A percentile compares a stretch with the other conserved stretches of the same genome.
These are phyloP conservation scores for Beaufortia kweichowensis DNA, from an alignment of 2,113 vertebrate genomes.

Conservation along the genomic window DNA sequence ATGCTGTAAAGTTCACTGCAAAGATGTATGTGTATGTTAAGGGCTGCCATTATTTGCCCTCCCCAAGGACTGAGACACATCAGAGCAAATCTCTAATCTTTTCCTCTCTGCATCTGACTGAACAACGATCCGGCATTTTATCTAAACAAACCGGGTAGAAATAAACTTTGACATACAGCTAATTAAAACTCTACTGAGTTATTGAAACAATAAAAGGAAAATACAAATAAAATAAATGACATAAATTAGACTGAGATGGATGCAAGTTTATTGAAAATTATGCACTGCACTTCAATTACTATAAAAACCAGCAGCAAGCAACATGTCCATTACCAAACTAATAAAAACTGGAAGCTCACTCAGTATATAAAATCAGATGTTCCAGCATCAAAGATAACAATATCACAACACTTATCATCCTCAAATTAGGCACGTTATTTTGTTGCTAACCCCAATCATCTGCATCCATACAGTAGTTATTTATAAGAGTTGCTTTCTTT, in stretches of 20 bases:
- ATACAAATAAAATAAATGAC: background rate
- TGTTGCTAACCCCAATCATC: background rate
- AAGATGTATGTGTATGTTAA: no score
- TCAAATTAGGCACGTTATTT: background rate
- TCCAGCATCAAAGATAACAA: constrained; percentile 36
- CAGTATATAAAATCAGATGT: constrained; percentile 54
- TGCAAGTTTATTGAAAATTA: constrained; percentile 1
- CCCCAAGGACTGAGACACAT: no score
- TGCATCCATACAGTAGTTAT: no score
- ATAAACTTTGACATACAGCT: no score
- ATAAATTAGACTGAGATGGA: background rate
- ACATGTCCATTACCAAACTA: background rate
- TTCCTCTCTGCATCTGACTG: no score
- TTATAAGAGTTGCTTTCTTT: background rate
- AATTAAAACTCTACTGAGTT: no score
- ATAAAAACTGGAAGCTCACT: constrained; percentile 6
- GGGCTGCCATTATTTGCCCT: no score
- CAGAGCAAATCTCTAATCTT: no score
- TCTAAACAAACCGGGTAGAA: no score
- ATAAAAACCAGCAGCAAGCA: constrained; percentile 4
- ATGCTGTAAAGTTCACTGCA: no score
- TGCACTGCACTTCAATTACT: background rate
- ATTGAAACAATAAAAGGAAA: no score
- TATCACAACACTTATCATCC: background rate
- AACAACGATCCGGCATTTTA: no score